Evolutionary conservation across 92 coral and sea anemone species (phyloP).

Genomic region (Isaurus tuberculatus): DNA sequence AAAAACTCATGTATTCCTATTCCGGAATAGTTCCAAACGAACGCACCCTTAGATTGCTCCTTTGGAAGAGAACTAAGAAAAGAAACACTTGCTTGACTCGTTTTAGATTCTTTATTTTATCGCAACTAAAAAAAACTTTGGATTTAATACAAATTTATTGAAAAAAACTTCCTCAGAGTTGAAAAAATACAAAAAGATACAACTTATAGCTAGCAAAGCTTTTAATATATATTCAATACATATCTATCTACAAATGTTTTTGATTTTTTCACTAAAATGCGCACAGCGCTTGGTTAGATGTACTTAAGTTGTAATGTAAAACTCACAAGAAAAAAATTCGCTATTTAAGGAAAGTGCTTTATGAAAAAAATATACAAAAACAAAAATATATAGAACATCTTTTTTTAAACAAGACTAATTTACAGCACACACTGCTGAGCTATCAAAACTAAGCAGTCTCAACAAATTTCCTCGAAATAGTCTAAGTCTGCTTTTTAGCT

Average conservation of each 20-base stretch:
- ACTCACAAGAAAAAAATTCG: neutral
- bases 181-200: neutral
- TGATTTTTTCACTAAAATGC: neutral
- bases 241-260: neutral
- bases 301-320: neutral
- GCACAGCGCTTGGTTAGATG: neutral
- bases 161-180: too few species aligned
- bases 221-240: neutral
- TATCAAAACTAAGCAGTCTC: too few species aligned
- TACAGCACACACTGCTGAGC: neutral
- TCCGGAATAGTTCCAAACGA: too few species aligned
- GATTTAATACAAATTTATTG: too few species aligned
- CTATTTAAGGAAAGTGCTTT: neutral
- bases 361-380: neutral
- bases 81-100: too few species aligned
- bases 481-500: too few species aligned
- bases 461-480: too few species aligned
- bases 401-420: neutral
- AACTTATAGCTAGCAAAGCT: neutral
- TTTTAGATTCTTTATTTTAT: too few species aligned
- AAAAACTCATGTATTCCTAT: too few species aligned
- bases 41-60: too few species aligned
- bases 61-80: too few species aligned
- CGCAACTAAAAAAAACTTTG: too few species aligned
- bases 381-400: neutral